These are phyloP conservation scores for Drosophila emarginata DNA, from an alignment of 2,888 invertebrate species.

Conservation along the genomic window DNA sequence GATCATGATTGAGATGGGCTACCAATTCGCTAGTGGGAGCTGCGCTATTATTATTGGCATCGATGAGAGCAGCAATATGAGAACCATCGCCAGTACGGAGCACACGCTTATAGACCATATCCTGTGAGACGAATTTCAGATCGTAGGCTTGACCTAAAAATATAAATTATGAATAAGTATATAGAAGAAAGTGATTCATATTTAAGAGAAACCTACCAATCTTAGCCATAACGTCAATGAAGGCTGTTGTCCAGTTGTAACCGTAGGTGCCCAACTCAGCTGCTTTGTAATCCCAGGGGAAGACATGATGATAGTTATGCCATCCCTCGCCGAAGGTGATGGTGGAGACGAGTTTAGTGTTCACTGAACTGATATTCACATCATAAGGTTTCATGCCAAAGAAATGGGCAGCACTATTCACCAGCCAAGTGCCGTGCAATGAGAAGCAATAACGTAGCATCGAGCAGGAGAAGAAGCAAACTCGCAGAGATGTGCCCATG, in stretches of 20 bases:
- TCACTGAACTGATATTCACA: slow-evolving; percentile 87
- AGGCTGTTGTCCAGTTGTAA: slow-evolving; percentile 86
- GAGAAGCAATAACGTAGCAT: slow-evolving; percentile 90
- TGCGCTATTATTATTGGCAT: slow-evolving; percentile 72
- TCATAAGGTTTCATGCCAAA: slow-evolving; percentile 96
- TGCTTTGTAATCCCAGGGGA: slow-evolving; percentile 92
- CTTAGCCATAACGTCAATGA: slow-evolving; percentile 87
- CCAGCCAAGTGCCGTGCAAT: slow-evolving; percentile 94
- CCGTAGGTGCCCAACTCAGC: slow-evolving; percentile 87
- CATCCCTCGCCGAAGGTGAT: slow-evolving; percentile 90
- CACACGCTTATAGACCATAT: slow-evolving; percentile 88
- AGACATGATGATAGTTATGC: slow-evolving; percentile 95
- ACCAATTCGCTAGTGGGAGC: slow-evolving; percentile 73
- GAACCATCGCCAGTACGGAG: slow-evolving; percentile 89
- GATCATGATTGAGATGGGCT: slow-evolving; percentile 80
- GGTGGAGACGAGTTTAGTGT: slow-evolving; percentile 87
- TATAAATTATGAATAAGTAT: neutral
- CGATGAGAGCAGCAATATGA: slow-evolving; percentile 80
- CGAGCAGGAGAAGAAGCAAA: slow-evolving; percentile 89
- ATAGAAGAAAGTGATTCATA: neutral
- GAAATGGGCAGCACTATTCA: slow-evolving; percentile 96
- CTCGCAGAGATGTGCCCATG: slow-evolving; percentile 89
- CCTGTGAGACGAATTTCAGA: slow-evolving; percentile 89
- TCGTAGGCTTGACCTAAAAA: slow-evolving; percentile 91
- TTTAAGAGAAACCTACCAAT: slow-evolving; percentile 84